Base-by-base conservation (phyloP, 2,888 invertebrate genomes). In the Geophilus truncorum region DNA sequence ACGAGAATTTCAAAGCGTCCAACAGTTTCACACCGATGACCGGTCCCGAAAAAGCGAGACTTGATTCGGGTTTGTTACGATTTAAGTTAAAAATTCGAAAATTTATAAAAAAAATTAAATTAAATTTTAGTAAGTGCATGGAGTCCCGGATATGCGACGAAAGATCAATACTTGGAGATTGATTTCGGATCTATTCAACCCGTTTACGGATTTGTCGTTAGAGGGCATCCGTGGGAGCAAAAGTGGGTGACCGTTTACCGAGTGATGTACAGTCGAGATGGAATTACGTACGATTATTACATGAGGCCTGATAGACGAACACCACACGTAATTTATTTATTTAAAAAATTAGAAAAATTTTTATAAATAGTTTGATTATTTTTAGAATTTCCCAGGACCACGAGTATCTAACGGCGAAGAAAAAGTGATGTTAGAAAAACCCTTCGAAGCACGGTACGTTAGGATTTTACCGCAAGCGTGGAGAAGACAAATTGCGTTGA, bases 181-280 rank as follows among this genome's bases (percentile, higher is more conserved):
- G 89, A 91, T 84, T 88, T 95, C 57, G 90, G 90, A 0, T 88
- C 88, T 9, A 88, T 90, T 1, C 91, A 92, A 84, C 91, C 93
- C 0, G 86, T 96, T 21, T 94, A 93, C 85, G 95, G 94, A 0
- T 89, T 94, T 0, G 87, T 91, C 10, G 86, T 94, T 83, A 92
- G 92, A 84, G 95, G 95, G 23, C 92, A 91, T 85, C 91, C 92
- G 0, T 84, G 90, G 1, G 90, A 90, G 81, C 90, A 92, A 83
- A 91, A 93, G 85, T 94, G 91, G 86, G 93, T 95, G 57, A 94
- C 93, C 21, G 92, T 93, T 84, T 95, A 93, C 85, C 90, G 91
- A 84, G 89, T 94, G 28, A 85, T 92, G 83, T 92, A 93, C 84
- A 93, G 93, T 25, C 90, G 90, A 12, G 92, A 93, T 85, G 92